Evolutionary conservation across 2,888 invertebrate species (phyloP), one percentile per base, ranked within the genome.

Genomic region (Cybosia mesomella): DNA sequence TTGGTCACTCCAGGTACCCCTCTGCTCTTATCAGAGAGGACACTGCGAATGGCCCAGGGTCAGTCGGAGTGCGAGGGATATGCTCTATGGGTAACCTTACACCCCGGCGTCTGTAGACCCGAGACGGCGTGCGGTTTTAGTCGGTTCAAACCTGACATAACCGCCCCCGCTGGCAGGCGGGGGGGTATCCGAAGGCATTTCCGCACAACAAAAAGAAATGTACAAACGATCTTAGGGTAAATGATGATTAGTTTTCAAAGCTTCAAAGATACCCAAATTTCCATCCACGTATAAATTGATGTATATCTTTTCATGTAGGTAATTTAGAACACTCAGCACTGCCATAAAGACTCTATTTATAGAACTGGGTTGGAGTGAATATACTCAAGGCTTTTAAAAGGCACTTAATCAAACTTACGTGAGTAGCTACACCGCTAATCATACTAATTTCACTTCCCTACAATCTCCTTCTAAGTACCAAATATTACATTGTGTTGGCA

Each of bases 391-490:
- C 74, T 74, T 77, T 77, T 72, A 76, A 68, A 76, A 71, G 76
- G 74, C 72, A 80, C 74, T 79, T 80, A 66, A 78, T 73, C 69
- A 74, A 64, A 70, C 59, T 58, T 58, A 68, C 58, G 24, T 58
- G 61, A 70, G 70, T 61, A 71, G 58, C 54, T 36, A 59, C n/a
- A 28, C 64, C 66, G 58, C 63, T 75, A 72, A 79, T 77, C 58
- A 71, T 28, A 64, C 54, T 61, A 68, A 79, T 67, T 69, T 10
- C 73, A 73, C 70, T 73, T 68, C 13, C n/a, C 39, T n/a, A 57
- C n/a, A 43, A 32, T n/a, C 28, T 64, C 18, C 21, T 1, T 59
- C 43, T 18, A n/a, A 24, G 36, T 18, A 39, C 15, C 18, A 21
- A 36, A 13, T 34, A 58, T 11, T 34, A 15, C 21, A 58, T 13